A percentile compares a stretch with the other conserved stretches of the same genome.
These are phyloP conservation scores for Podiceps cristatus DNA, from an alignment of 2,113 vertebrate genomes.

Conservation along the genomic window DNA sequence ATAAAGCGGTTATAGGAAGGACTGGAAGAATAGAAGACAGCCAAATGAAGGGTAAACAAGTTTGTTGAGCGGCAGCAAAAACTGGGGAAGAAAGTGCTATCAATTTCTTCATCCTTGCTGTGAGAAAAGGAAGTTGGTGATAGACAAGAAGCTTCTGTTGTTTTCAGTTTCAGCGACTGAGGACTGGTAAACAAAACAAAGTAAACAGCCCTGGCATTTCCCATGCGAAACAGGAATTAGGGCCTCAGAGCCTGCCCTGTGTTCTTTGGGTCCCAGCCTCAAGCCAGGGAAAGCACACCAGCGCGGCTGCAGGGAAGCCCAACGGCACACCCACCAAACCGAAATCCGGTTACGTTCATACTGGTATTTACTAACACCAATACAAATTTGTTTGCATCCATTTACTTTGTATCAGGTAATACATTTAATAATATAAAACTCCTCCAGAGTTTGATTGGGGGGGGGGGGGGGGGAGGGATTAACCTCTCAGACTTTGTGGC, in stretches of 20 bases:
- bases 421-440: not conserved
- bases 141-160: not conserved
- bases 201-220: not conserved
- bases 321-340: accelerated
- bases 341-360: no score
- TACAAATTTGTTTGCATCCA: not conserved
- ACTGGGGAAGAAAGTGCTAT: not conserved
- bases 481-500: not conserved
- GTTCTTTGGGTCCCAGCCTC: not conserved
- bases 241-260: not conserved
- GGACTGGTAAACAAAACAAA: slow-evolving; percentile 28
- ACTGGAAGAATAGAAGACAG: not conserved
- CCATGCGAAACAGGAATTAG: not conserved
- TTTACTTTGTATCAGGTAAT: not conserved
- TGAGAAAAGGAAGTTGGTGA: not conserved
- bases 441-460: not conserved
- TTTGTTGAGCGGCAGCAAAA: not conserved
- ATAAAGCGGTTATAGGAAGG: not conserved
- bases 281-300: not conserved
- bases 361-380: not conserved
- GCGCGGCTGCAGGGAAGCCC: not conserved
- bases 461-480: no score
- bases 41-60: not conserved
- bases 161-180: not conserved
- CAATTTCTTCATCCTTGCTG: not conserved